These are phyloP conservation scores for Gnathonemus echidnorhynchus DNA, from an alignment of 2,113 vertebrate genomes.

Conservation along the genomic window DNA sequence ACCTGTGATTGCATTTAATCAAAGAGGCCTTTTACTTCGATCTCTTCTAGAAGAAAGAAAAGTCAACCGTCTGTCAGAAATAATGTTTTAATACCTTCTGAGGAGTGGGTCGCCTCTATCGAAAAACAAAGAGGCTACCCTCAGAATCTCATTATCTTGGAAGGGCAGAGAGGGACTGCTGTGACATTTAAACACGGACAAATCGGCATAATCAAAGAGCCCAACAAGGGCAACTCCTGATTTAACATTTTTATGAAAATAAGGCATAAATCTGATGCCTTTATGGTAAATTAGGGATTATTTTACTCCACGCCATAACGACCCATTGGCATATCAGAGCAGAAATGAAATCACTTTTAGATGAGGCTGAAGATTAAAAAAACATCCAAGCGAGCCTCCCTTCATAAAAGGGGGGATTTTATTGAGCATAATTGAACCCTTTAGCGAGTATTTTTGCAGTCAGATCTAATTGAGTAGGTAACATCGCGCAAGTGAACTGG, in stretches of 20 bases:
- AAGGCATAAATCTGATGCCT: not conserved
- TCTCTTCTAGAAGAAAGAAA: not conserved
- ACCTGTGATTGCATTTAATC: not conserved
- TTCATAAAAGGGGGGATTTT: not conserved
- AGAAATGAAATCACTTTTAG: not conserved
- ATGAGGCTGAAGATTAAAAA: slow-evolving; percentile 7
- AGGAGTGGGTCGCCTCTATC: not conserved
- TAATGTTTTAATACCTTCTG: not conserved
- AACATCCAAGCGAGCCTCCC: not conserved
- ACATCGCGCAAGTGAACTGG: not conserved
- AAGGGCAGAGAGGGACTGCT: not conserved
- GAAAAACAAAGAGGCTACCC: not conserved
- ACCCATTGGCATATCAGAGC: not conserved
- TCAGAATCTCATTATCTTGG: not conserved
- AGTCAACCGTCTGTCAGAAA: not conserved
- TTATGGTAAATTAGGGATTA: not conserved
- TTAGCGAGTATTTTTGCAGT: not conserved
- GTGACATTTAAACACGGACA: not conserved
- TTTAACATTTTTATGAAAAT: not conserved
- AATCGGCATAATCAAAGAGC: not conserved
- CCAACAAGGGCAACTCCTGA: not conserved
- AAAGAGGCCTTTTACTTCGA: not conserved
- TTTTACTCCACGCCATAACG: not conserved
- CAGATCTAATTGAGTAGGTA: not conserved
- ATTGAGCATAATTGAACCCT: not conserved